A percentile compares a stretch with the other conserved stretches of the same genome.
phyloP scores from a whole-genome alignment of 2,113 vertebrate genomes.

The Coturnix japonica region DNA sequence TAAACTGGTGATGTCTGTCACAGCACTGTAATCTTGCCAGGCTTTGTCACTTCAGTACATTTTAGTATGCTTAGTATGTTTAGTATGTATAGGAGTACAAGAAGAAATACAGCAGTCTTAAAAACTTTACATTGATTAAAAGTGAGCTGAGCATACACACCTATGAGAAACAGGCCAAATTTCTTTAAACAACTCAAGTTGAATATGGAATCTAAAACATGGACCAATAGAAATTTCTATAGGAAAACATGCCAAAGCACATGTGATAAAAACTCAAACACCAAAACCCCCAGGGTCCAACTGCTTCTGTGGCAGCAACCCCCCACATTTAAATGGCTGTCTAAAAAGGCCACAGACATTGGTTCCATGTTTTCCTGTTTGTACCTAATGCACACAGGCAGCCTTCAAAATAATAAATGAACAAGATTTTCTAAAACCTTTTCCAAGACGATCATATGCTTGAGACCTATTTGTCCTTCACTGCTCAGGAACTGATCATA shows the following conservation, averaged over 20 bases:
- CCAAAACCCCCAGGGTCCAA: not conserved
- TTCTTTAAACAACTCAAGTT: not conserved
- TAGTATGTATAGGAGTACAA: not conserved
- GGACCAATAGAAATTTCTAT: not conserved
- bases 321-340: not conserved
- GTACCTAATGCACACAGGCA: not conserved
- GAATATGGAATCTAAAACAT: not conserved
- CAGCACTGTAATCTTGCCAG: constrained; percentile 20
- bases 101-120: constrained; percentile 38
- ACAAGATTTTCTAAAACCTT: not conserved
- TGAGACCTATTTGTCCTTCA: not conserved
- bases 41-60: not conserved
- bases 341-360: not conserved
- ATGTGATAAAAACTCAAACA: not conserved
- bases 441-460: not conserved
- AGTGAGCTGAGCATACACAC: not conserved
- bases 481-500: not conserved
- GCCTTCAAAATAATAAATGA: constrained; percentile 10
- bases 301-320: not conserved
- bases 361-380: not conserved
- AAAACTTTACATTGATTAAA: constrained; percentile 1
- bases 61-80: constrained; percentile 17
- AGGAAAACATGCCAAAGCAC: not conserved
- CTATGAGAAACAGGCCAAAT: not conserved
- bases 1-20: constrained; percentile 3